phyloP scores from a whole-genome alignment of 2,797 vertebrate species.

The Smutsia temminckii region DNA sequence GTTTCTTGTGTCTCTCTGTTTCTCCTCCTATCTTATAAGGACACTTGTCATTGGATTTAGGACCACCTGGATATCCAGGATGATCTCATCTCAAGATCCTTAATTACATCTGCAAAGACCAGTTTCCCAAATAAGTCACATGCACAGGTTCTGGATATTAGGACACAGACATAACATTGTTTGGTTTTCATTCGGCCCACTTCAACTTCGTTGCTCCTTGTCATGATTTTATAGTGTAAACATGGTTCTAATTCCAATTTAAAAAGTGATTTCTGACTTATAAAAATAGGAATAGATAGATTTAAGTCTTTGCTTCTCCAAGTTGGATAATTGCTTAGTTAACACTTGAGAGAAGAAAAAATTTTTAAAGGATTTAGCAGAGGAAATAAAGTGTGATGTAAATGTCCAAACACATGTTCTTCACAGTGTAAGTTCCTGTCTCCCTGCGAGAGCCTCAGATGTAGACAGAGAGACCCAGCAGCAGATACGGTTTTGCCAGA shows the following conservation, averaged over 20 bases:
- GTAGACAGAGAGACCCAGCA: background rate
- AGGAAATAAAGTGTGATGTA: background rate
- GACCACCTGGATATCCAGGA: background rate
- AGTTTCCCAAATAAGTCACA: background rate
- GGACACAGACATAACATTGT: background rate
- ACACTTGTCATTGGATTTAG: background rate
- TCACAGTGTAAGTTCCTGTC: background rate
- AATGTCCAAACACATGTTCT: background rate
- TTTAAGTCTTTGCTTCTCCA: background rate
- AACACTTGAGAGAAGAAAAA: background rate
- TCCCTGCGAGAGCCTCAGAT: background rate
- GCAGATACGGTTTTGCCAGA: background rate
- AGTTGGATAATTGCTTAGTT: background rate
- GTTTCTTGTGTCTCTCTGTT: background rate
- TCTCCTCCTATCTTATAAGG: background rate
- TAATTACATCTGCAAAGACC: background rate
- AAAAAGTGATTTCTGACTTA: background rate
- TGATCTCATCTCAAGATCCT: background rate
- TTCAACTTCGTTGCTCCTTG: background rate
- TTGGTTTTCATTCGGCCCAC: background rate
- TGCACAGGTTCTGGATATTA: background rate
- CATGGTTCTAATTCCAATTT: background rate
- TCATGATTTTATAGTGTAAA: background rate
- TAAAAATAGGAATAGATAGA: background rate
- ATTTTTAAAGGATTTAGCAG: background rate